Conservation (phyloP, 2,888 invertebrate species). For the Agelastica alni region DNA sequence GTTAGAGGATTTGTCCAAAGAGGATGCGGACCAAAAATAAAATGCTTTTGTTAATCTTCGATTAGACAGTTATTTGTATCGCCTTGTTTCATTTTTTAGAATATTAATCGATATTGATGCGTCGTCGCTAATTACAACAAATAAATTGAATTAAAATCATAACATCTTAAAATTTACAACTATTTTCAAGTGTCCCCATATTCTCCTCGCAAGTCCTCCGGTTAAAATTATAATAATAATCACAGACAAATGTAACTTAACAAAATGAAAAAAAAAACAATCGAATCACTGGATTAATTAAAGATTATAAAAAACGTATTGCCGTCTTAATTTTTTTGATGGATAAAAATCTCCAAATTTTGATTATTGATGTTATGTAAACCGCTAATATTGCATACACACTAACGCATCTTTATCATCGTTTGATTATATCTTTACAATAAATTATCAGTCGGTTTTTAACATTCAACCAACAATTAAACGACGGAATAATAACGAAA, state of each 20-base stretch:
- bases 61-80: too few relatives aligned
- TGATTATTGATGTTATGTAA: conserved; percentile 35
- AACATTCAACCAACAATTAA: conserved; percentile 36
- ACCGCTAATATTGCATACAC: conserved; percentile 34
- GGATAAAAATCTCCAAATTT: conserved; percentile 34
- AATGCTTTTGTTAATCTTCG: not conserved
- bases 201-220: conserved; percentile 11
- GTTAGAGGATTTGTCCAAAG: too few relatives aligned
- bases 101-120: too few relatives aligned
- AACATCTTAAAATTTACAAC: too few relatives aligned
- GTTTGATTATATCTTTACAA: conserved; percentile 28
- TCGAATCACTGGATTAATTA: conserved; percentile 19
- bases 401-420: conserved; percentile 29
- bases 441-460: conserved; percentile 31
- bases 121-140: too few relatives aligned
- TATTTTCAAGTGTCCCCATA: too few relatives aligned
- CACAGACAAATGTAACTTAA: conserved; percentile 34
- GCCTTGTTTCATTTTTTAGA: too few relatives aligned
- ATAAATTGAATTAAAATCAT: too few relatives aligned
- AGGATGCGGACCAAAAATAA: too few relatives aligned
- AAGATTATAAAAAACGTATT: conserved; percentile 32
- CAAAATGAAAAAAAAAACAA: conserved; percentile 29
- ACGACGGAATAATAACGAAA: conserved; percentile 14
- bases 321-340: conserved; percentile 27
- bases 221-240: conserved; percentile 35